A percentile compares a stretch with the other conserved stretches of the same genome.
Conservation (phyloP, 2,888 invertebrate genomes). For the Zygothrica quintamaculata region DNA sequence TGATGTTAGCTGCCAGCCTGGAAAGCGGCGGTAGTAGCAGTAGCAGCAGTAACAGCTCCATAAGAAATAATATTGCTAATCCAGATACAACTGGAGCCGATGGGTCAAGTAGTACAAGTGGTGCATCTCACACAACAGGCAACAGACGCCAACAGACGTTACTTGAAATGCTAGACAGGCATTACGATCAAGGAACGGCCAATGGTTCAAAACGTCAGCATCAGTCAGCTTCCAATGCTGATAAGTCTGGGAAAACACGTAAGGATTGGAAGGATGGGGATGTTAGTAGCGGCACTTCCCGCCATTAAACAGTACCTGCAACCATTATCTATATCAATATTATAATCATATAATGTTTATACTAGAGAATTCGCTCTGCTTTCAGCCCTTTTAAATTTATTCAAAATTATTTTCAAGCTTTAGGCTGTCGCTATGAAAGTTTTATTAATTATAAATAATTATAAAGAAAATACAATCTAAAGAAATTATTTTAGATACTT, state of each 20-base stretch:
- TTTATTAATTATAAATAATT: too few species aligned
- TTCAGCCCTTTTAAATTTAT: too few species aligned
- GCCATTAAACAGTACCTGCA: background rate
- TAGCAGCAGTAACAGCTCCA: slow-evolving; percentile 28
- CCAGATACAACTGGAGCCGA: background rate
- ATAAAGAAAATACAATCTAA: too few species aligned
- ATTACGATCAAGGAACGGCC: slow-evolving; percentile 72
- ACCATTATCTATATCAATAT: background rate
- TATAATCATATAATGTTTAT: too few species aligned
- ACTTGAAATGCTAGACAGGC: slow-evolving; percentile 83
- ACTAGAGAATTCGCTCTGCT: too few species aligned
- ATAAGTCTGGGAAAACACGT: slow-evolving; percentile 51
- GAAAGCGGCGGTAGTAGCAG: slow-evolving; percentile 43
- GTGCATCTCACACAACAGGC: background rate
- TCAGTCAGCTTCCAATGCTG: slow-evolving; percentile 25
- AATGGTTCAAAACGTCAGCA: slow-evolving; percentile 49
- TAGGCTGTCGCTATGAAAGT: too few species aligned
- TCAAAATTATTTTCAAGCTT: too few species aligned
- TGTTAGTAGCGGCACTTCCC: slow-evolving; percentile 31
- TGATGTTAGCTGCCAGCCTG: slow-evolving; percentile 66
- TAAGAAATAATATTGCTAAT: slow-evolving; percentile 4
- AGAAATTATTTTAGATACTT: too few species aligned
- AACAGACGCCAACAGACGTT: slow-evolving; percentile 73
- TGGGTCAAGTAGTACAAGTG: slow-evolving; percentile 2
- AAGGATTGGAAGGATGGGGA: slow-evolving; percentile 58